Percentiles rank a stretch among this genome's conserved stretches.
Evolutionary conservation across 2,113 vertebrate genomes (phyloP).

Genomic region (Porphyrio hochstetteri): DNA sequence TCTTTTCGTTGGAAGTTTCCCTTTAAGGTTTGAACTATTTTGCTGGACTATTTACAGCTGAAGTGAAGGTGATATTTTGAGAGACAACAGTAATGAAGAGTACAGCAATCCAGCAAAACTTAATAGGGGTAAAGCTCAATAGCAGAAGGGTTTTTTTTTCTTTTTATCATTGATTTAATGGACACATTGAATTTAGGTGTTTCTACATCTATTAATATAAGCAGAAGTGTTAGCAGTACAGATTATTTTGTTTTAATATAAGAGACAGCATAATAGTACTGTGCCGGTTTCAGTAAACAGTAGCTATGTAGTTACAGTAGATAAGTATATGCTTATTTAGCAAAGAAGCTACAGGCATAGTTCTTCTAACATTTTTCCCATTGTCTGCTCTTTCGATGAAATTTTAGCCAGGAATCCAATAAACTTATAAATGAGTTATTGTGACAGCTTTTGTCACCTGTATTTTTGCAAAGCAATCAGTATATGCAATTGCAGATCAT

Average conservation of each 20-base stretch:
- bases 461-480: background rate
- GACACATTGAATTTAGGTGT: background rate
- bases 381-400: background rate
- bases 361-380: background rate
- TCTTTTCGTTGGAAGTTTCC: slow-evolving; percentile 10
- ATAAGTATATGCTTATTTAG: background rate
- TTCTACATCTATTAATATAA: background rate
- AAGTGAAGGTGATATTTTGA: slow-evolving; percentile 34
- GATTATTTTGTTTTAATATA: background rate
- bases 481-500: background rate
- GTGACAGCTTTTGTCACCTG: background rate
- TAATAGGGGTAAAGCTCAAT: background rate
- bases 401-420: background rate
- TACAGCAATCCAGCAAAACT: background rate
- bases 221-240: background rate
- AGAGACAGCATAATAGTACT: background rate
- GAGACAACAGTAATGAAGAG: slow-evolving; percentile 24
- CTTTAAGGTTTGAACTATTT: slow-evolving; percentile 42
- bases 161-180: background rate
- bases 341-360: background rate
- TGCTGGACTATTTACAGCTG: slow-evolving; percentile 39
- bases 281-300: background rate
- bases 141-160: background rate
- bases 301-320: background rate
- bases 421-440: background rate